Evolutionary conservation across 2,888 invertebrate species (phyloP).

Genomic region (Lordiphosa fenestrarum): DNA sequence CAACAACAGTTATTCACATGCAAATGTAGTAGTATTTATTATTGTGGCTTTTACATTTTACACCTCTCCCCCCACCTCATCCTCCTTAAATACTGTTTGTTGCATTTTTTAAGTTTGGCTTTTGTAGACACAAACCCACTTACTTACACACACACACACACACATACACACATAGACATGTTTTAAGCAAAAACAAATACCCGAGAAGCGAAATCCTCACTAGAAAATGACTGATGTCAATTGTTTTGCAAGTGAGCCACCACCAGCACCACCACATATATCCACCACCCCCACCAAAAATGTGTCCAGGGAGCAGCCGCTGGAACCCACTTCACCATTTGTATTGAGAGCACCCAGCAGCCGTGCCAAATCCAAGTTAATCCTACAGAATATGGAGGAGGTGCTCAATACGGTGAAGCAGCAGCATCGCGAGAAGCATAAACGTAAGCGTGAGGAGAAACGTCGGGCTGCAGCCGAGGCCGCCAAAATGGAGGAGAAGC

Average conservation of each 20-base stretch:
- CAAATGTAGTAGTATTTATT: background rate
- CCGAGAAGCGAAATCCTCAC: conserved; percentile 18
- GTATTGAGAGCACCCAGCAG: conserved; percentile 72
- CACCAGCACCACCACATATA: conserved; percentile 18
- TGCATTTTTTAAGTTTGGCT: conserved; percentile 65
- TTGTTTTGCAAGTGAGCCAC: conserved; percentile 65
- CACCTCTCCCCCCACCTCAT: background rate
- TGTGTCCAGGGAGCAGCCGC: conserved; percentile 30
- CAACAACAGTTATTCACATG: background rate
- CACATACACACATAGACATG: conserved; percentile 29
- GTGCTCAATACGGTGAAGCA: conserved; percentile 79
- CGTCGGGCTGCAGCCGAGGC: conserved; percentile 66
- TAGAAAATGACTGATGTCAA: conserved; percentile 70
- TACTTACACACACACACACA: conserved; percentile 29
- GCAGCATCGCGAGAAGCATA: conserved; percentile 78
- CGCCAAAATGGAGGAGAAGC: conserved; percentile 26
- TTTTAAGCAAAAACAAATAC: conserved; percentile 13
- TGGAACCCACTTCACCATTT: conserved; percentile 63
- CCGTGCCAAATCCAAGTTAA: conserved; percentile 74
- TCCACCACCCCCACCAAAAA: conserved; percentile 36
- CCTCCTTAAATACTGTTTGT: conserved; percentile 42
- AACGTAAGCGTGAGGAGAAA: conserved; percentile 76
- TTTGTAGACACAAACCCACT: conserved; percentile 35
- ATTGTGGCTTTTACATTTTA: conserved; percentile 47
- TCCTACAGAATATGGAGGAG: conserved; percentile 79